Conservation (phyloP, 2,797 vertebrate species). For the Phoeniculus purpureus region DNA sequence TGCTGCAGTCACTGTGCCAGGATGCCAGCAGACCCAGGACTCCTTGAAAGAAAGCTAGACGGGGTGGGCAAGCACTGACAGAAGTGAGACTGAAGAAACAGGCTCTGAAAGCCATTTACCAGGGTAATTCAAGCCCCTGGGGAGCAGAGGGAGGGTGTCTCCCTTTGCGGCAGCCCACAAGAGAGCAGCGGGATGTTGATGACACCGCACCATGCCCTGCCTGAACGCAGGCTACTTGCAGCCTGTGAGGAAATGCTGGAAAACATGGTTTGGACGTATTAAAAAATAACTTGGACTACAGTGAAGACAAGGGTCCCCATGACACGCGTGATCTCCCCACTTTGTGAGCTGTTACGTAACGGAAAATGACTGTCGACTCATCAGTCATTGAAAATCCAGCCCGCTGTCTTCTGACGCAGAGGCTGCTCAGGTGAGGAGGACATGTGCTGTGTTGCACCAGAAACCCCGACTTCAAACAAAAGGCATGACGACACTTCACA, state of each 20-base stretch:
- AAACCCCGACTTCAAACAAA: conserved; percentile 23
- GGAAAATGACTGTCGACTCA: conserved; percentile 33
- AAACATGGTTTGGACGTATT: neutral
- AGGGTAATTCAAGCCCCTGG: conserved; percentile 62
- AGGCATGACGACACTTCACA: neutral
- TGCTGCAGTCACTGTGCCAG: neutral
- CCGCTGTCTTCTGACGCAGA: conserved; percentile 55
- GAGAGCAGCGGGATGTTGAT: conserved; percentile 21
- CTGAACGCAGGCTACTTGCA: neutral
- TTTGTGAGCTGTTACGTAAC: conserved; percentile 9
- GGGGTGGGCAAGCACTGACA: neutral
- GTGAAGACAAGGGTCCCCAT: neutral
- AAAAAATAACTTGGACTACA: neutral
- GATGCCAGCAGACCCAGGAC: accelerated
- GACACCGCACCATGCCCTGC: neutral
- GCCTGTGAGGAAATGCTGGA: neutral
- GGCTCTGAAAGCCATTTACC: conserved; percentile 66
- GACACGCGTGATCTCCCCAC: neutral
- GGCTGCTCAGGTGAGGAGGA: conserved; percentile 27
- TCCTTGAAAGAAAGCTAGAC: neutral
- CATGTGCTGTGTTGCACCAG: neutral
- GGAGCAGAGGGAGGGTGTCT: conserved; percentile 58
- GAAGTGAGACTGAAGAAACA: conserved; percentile 66
- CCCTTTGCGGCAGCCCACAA: conserved; percentile 61
- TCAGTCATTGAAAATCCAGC: conserved; percentile 18